These are phyloP conservation scores for Dissostichus mawsoni DNA, from an alignment of 2,113 vertebrate genomes.

Conservation along the genomic window DNA sequence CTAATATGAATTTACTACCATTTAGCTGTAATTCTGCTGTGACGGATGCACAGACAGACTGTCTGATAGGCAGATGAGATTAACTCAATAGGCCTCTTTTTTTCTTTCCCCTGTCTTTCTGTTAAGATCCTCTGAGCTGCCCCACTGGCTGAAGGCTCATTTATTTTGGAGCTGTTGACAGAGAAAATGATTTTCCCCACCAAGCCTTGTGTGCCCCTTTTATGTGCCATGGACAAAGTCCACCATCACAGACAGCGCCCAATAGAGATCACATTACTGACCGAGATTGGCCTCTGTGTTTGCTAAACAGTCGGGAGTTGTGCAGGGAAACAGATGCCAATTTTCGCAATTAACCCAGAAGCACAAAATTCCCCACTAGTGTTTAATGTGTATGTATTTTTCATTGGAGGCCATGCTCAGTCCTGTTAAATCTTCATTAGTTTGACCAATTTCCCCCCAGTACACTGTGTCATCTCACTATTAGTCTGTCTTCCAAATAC, in stretches of 20 bases:
- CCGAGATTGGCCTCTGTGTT: constrained; percentile 45
- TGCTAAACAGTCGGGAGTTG: constrained; percentile 38
- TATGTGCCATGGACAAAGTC: constrained; percentile 46
- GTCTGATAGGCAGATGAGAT: constrained; percentile 45
- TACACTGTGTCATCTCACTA: constrained; percentile 40
- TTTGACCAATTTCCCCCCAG: constrained; percentile 21
- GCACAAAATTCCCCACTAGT: constrained; percentile 20
- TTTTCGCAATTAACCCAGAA: constrained; percentile 40
- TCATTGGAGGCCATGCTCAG: neutral
- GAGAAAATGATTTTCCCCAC: constrained; percentile 47
- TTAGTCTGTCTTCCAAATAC: constrained; percentile 42
- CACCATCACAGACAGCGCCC: constrained; percentile 36
- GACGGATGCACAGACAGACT: constrained; percentile 43
- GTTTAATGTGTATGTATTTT: constrained; percentile 18
- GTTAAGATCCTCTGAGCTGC: constrained; percentile 27
- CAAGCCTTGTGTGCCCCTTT: constrained; percentile 33
- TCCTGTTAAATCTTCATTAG: constrained; percentile 43
- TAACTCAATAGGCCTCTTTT: constrained; percentile 35
- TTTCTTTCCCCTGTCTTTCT: constrained; percentile 29
- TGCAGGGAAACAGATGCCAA: neutral
- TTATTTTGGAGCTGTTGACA: constrained; percentile 50
- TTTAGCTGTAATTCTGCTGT: constrained; percentile 17
- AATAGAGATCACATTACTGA: constrained; percentile 54
- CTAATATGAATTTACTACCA: constrained; percentile 20
- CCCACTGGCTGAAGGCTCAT: constrained; percentile 11